Base-by-base conservation (phyloP, 2,888 invertebrate species). In the Tortricodes alternella region DNA sequence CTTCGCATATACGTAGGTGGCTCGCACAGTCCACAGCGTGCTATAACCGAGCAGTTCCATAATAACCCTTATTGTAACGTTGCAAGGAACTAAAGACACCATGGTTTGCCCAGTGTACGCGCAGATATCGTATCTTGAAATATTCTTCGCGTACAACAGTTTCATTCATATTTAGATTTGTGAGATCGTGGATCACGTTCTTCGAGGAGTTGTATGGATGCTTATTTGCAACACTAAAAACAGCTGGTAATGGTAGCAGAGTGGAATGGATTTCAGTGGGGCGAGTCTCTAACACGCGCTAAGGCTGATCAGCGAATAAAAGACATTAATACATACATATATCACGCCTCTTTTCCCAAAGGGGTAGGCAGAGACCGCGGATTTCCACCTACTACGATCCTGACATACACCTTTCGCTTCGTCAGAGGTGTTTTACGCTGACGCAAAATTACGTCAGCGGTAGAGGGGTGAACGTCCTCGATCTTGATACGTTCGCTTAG, bases 91-190 rank as follows among this genome's bases (percentile, higher is more conserved):
- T 16, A 27, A 4, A 13, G 18, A 9, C n/a, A n/a, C n/a, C n/a
- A n/a, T 32, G 6, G 3, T 46, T 18, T 8, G 41, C 41, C 48
- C 41, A 13, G 55, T 49, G 48, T 55, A 34, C 34, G 32, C 13
- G 23, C 41, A 48, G 48, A 37, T 58, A 48, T 49, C 41, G 65
- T 63, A 56, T 58, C 63, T 57, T 62, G 63, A 61, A 64, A 67
- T 67, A 64, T 64, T 71, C 63, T 58, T 64, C 27, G 49, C 48
- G 60, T 50, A 60, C 58, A 74, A 73, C 61, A 64, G 66, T 63
- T 70, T 63, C 71, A 74, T 74, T 77, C 74, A 76, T 69, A 70
- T 69, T 65, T 64, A 68, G 66, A 71, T 67, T 68, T 68, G 62
- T 62, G 53, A 48, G 62, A 67, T 65, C 66, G 65, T 69, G 66